A percentile compares a stretch with the other conserved stretches of the same genome.
phyloP scores from a whole-genome alignment of 1,140 invertebrate species.

The Pantala flavescens region DNA sequence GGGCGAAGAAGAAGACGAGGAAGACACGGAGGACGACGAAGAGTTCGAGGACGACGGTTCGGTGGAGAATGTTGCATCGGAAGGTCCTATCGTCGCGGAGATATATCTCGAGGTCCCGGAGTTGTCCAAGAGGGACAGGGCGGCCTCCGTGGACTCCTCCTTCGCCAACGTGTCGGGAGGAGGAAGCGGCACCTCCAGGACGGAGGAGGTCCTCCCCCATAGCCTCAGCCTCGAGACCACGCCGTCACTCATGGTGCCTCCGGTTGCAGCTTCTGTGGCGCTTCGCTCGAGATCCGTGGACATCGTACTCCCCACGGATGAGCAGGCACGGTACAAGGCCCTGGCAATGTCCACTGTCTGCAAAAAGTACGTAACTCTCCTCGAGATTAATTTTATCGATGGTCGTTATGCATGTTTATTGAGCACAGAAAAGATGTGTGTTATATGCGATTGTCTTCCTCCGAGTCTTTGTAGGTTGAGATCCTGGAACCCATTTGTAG shows the following conservation, averaged over 20 bases:
- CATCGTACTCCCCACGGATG: constrained; percentile 77
- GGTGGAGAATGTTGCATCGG: constrained; percentile 35
- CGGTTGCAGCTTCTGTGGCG: constrained; percentile 35
- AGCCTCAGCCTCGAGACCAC: constrained; percentile 9
- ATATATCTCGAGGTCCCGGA: constrained; percentile 74
- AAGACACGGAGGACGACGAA: constrained; percentile 50
- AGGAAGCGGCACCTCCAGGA: constrained; percentile 40
- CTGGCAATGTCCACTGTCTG: constrained; percentile 30
- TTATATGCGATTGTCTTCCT: no score
- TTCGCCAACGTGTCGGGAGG: constrained; percentile 57
- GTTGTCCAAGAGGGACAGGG: constrained; percentile 58
- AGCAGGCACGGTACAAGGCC: constrained; percentile 72
- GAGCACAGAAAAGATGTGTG: no score
- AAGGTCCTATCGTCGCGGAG: constrained; percentile 50
- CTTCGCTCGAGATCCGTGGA: constrained; percentile 80
- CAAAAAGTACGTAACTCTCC: constrained; percentile 7
- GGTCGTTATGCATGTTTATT: no score
- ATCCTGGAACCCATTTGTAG: no score
- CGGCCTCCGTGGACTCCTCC: constrained; percentile 74
- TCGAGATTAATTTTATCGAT: no score
- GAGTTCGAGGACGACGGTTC: constrained; percentile 39
- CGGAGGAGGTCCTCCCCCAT: constrained; percentile 4
- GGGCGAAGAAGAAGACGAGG: constrained; percentile 27
- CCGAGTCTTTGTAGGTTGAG: no score
- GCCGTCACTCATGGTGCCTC: constrained; percentile 12